These are phyloP conservation scores for Podarcis cretensis DNA, from an alignment of 2,113 vertebrate species.

Conservation along the genomic window DNA sequence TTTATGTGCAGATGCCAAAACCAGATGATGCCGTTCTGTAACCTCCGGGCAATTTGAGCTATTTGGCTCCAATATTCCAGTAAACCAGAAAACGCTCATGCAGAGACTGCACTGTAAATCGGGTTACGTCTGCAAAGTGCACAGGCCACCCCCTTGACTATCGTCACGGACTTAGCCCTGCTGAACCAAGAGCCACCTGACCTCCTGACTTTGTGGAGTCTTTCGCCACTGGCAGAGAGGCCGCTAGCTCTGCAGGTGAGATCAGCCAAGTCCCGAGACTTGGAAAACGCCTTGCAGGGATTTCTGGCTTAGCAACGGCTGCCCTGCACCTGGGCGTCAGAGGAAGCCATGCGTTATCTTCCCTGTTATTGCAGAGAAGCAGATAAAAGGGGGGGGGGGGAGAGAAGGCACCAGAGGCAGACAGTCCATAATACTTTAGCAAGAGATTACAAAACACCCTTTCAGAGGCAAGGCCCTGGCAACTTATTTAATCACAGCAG, in stretches of 20 bases:
- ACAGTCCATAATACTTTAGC: background rate
- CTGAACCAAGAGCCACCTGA: no score
- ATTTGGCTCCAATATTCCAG: no score
- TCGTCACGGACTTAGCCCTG: no score
- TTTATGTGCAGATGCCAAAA: no score
- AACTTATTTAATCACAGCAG: background rate
- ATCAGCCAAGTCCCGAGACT: background rate
- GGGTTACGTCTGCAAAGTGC: no score
- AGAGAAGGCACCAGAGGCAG: background rate
- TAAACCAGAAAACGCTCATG: no score
- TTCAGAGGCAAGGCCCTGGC: background rate
- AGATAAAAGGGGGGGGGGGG: accelerated
- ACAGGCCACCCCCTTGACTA: no score
- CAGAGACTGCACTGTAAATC: no score
- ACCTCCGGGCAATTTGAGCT: no score
- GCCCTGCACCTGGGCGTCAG: background rate
- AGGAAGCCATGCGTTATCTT: background rate
- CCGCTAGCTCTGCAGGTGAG: background rate
- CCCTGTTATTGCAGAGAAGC: background rate
- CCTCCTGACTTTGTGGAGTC: no score
- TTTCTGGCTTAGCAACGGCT: background rate
- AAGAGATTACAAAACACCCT: background rate
- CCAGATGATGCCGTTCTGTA: no score
- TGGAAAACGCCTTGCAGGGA: background rate
- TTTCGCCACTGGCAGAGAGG: no score